Base-by-base conservation (phyloP, 2,888 invertebrate genomes). In the Apoda limacodes region DNA sequence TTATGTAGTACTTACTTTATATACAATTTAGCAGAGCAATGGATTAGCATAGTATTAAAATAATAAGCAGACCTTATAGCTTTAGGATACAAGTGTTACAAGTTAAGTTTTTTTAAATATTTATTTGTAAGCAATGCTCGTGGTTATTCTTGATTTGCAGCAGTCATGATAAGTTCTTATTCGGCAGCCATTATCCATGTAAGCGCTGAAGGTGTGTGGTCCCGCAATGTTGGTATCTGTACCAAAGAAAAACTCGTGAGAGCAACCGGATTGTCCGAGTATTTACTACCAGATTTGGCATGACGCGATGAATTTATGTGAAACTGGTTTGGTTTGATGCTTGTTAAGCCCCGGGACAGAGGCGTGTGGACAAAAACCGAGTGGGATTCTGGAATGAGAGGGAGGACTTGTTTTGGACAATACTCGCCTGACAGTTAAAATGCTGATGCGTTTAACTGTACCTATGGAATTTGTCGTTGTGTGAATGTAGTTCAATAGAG, bases 261-360 rank as follows among this genome's bases (percentile, higher is more conserved):
- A 63, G 54, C 47, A 55, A 54, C 57, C 50, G 43, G 42, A 52
- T 58, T 62, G 57, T 59, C 51, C 50, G 55, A 56, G 62, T 58
- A 62, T 67, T 71, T 64, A 67, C 63, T 59, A 62, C 65, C 61
- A 68, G 60, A 57, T 71, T 74, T 65, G 66, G 70, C 55, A 59
- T 70, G 66, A 68, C 58, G 56, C 54, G 59, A 54, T 60, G 61
- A 66, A 59, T 17, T 17, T 17, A 67, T 58, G 61, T 65, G 52
- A 63, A 70, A 74, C 76, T 61, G 67, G 76, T 72, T 75, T 61
- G 67, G 76, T 72, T 74, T 65, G 56, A 59, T 59, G 64, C 61
- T 72, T 61, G 75, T 71, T 72, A 71, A 57, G 64, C 61, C 64
- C 66, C 70, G 71, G 66, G 72, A 55, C 54, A 50, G 60, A 63